Conservation (phyloP, 1,140 invertebrate genomes). For the Drosophila varians region DNA sequence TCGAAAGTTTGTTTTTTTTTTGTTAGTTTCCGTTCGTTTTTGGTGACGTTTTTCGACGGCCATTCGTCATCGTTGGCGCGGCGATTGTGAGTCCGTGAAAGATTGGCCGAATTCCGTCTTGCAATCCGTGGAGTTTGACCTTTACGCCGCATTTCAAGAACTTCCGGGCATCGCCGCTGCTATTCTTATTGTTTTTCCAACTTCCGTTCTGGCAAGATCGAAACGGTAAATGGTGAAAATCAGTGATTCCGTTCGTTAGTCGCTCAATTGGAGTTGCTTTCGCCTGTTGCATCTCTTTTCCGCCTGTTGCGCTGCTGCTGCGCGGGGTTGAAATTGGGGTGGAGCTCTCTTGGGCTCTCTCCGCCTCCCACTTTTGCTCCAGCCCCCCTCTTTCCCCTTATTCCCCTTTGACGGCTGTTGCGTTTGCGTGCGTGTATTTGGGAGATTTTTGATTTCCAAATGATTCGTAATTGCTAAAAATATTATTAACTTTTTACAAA, state of each 20-base stretch:
- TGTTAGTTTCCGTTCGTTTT: slow-evolving; percentile 36
- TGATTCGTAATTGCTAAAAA: background rate
- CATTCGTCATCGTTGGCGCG: slow-evolving; percentile 34
- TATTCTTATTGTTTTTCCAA: background rate
- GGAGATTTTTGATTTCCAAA: slow-evolving; percentile 10
- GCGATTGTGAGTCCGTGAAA: background rate
- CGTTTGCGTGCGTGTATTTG: slow-evolving; percentile 41
- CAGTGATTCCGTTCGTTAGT: slow-evolving; percentile 1
- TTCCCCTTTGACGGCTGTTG: slow-evolving; percentile 45
- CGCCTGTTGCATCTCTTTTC: slow-evolving; percentile 43
- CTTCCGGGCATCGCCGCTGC: slow-evolving; percentile 22
- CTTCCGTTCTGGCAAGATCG: background rate
- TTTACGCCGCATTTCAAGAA: slow-evolving; percentile 6
- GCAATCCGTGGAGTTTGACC: slow-evolving; percentile 3
- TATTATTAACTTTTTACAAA: slow-evolving; percentile 6
- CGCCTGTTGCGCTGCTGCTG: slow-evolving; percentile 36
- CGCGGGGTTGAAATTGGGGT: slow-evolving; percentile 58
- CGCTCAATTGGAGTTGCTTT: slow-evolving; percentile 3
- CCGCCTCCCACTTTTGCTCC: background rate
- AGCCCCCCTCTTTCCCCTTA: slow-evolving; percentile 28
- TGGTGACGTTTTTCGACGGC: slow-evolving; percentile 28
- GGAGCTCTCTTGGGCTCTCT: slow-evolving; percentile 38
- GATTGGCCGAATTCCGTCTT: slow-evolving; percentile 1
- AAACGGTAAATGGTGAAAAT: slow-evolving; percentile 21
- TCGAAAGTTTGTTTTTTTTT: slow-evolving; percentile 21